These are phyloP conservation scores for Melospiza melodia DNA, from an alignment of 2,113 vertebrate species.

Conservation along the genomic window DNA sequence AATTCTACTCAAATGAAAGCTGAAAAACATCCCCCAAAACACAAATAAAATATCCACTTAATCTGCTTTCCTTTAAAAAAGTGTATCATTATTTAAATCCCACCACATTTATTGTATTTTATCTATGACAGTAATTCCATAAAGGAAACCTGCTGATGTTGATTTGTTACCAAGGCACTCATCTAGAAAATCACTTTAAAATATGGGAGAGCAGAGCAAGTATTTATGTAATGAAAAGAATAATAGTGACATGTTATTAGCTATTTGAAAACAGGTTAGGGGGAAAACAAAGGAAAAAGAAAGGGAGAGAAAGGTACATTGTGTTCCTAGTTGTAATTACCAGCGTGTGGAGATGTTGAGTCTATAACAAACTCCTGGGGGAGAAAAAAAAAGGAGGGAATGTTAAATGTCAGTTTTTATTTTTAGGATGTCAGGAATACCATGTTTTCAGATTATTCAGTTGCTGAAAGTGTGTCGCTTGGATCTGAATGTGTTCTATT, in stretches of 20 bases:
- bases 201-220: neutral
- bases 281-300: neutral
- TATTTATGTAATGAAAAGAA: neutral
- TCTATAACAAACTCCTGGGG: neutral
- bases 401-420: neutral
- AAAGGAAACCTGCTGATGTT: neutral
- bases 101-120: neutral
- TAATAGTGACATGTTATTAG: neutral
- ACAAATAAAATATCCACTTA: neutral
- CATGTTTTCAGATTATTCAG: neutral
- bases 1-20: neutral
- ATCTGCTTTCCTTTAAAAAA: neutral
- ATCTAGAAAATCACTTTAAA: neutral
- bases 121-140: neutral
- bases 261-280: neutral
- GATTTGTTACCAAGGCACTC: neutral
- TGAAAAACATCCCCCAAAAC: neutral
- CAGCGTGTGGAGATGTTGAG: neutral
- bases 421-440: neutral
- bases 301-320: neutral
- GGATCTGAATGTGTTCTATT: neutral
- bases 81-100: neutral
- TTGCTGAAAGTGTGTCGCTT: neutral
- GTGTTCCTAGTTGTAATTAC: neutral
- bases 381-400: fast-evolving